Evolutionary conservation across 2,888 invertebrate species (phyloP).

Genomic region (Sinodicranocentrus sp.): DNA sequence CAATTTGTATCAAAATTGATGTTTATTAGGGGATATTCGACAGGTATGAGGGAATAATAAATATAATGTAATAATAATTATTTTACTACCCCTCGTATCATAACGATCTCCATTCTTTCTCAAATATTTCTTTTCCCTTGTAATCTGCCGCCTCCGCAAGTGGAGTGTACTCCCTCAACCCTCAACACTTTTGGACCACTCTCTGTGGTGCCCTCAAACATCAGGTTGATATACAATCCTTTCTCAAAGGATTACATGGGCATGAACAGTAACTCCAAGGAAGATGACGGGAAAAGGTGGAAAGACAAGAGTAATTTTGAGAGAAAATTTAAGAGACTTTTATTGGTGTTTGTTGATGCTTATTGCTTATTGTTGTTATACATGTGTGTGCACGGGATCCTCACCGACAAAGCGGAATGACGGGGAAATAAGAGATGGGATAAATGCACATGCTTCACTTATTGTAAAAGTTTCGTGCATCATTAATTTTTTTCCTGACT

Average conservation of each 20-base stretch:
- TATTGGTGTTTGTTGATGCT: constrained; percentile 72
- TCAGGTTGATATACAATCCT: no score
- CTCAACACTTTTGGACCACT: constrained; percentile 36
- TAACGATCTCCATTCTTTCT: constrained; percentile 64
- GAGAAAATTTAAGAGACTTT: constrained; percentile 69
- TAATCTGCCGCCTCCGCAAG: constrained; percentile 53
- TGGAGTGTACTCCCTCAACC: background rate
- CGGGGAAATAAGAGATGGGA: constrained; percentile 57
- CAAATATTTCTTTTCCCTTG: constrained; percentile 68
- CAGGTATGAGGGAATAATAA: constrained; percentile 70
- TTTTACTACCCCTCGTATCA: constrained; percentile 66
- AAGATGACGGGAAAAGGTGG: constrained; percentile 26
- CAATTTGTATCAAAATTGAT: constrained; percentile 61
- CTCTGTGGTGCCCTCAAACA: constrained; percentile 24
- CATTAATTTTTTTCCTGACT: constrained; percentile 39
- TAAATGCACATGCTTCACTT: background rate
- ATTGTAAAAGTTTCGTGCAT: constrained; percentile 61
- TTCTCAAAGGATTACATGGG: no score
- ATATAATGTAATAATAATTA: constrained; percentile 71
- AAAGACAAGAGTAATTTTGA: constrained; percentile 64
- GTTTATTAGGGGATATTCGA: constrained; percentile 65
- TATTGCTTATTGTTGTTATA: constrained; percentile 70
- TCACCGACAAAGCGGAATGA: constrained; percentile 62
- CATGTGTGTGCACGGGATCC: constrained; percentile 62
- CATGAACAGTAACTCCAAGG: background rate